Conservation (phyloP, 2,888 invertebrate species). For the Sinopyrophorus schimmeli region DNA sequence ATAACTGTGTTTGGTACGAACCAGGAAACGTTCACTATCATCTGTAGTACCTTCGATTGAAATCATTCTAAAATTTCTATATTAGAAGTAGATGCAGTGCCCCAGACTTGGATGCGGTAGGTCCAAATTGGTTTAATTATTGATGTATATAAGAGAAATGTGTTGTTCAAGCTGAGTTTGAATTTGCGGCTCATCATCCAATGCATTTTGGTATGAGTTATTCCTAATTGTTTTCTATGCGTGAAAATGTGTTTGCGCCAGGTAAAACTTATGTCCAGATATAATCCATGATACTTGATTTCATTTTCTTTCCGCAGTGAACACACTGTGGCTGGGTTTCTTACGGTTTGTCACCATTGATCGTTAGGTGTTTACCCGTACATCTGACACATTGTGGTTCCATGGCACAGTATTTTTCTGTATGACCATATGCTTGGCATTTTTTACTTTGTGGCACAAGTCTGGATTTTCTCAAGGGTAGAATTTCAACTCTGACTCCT, state of each 20-base stretch:
- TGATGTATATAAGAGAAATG: neutral
- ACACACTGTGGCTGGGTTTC: too few species aligned
- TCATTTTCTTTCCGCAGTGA: neutral
- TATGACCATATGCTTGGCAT: too few species aligned
- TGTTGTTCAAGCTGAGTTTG: neutral
- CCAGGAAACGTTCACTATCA: neutral
- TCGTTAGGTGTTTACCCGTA: too few species aligned
- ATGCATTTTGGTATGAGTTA: conserved; percentile 3
- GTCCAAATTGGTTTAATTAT: conserved; percentile 2
- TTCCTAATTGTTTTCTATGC: neutral
- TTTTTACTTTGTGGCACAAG: too few species aligned
- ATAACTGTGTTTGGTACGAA: conserved; percentile 3
- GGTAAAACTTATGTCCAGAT: neutral
- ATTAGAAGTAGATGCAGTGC: neutral
- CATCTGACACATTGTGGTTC: too few species aligned
- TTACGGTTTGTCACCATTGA: too few species aligned
- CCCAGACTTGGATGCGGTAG: neutral
- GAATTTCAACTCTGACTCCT: too few species aligned
- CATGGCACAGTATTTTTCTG: too few species aligned
- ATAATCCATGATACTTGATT: neutral
- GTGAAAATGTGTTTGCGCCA: conserved; percentile 4
- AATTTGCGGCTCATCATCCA: conserved; percentile 5
- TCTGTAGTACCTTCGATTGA: conserved; percentile 1
- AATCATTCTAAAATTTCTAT: conserved; percentile 7
- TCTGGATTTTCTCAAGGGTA: too few species aligned